Evolutionary conservation across 2,888 invertebrate species (phyloP).

Genomic region (Agrilus biguttatus): DNA sequence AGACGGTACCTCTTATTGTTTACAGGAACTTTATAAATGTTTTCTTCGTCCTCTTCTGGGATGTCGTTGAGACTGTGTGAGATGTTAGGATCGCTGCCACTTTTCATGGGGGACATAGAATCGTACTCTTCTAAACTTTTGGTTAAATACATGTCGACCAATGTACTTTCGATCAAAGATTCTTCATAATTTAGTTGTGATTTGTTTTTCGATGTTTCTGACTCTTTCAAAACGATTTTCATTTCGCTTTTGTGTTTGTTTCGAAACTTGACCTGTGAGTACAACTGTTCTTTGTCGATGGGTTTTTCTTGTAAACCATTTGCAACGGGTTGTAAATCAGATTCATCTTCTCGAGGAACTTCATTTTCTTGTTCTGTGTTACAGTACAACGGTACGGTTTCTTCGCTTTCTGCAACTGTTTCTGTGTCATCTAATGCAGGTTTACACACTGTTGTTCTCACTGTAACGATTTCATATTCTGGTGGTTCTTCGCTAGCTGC

Average conservation of each 20-base stretch:
- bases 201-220: constrained; percentile 6
- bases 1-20: constrained; percentile 19
- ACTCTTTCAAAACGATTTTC: constrained; percentile 17
- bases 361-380: not conserved
- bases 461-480: constrained; percentile 14
- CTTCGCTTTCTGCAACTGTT: no score
- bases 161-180: constrained; percentile 4
- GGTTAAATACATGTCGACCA: constrained; percentile 7
- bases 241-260: constrained; percentile 19
- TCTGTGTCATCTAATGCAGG: no score
- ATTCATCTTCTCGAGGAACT: not conserved
- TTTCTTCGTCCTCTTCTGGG: constrained; percentile 21
- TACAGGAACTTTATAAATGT: constrained; percentile 28
- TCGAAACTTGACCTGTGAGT: not conserved
- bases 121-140: constrained; percentile 8
- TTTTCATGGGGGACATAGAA: constrained; percentile 17
- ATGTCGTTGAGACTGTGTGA: constrained; percentile 11
- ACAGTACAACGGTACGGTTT: not conserved
- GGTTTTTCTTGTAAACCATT: not conserved
- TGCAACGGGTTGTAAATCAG: not conserved
- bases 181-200: constrained; percentile 4
- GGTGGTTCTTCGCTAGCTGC: constrained; percentile 10
- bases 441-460: constrained; percentile 1
- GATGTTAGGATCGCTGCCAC: constrained; percentile 27
- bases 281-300: constrained; percentile 1